These are phyloP conservation scores for Hiodon alosoides DNA, from an alignment of 2,113 vertebrate species.

Conservation along the genomic window DNA sequence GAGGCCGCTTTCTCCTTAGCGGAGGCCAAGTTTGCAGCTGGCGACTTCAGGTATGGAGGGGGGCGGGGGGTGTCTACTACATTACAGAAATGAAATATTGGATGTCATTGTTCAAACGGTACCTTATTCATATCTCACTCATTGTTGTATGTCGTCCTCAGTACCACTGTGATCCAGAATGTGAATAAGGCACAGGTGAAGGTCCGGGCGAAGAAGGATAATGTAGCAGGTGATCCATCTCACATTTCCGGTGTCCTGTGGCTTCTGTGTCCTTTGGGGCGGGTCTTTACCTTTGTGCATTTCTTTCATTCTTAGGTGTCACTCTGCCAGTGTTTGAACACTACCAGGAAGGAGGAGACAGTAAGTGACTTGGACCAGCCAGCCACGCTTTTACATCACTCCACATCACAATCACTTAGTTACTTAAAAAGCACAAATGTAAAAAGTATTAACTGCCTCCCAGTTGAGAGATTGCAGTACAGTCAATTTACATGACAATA, in stretches of 20 bases:
- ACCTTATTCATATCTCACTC: neutral
- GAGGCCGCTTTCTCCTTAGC: conserved; percentile 97
- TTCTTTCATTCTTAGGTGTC: conserved; percentile 68
- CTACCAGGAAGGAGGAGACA: conserved; percentile 97
- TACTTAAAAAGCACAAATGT: neutral
- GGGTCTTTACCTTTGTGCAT: neutral
- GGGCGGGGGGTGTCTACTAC: neutral
- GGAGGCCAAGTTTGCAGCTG: conserved; percentile 95
- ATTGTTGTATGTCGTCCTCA: conserved; percentile 49
- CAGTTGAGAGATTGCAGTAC: neutral
- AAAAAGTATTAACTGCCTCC: neutral
- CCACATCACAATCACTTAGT: neutral
- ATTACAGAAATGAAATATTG: neutral
- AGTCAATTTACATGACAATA: no score
- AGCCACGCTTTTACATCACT: neutral
- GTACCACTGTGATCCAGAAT: conserved; percentile 96
- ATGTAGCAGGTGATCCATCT: conserved; percentile 81
- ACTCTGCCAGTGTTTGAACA: conserved; percentile 95
- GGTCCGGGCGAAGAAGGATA: conserved; percentile 93
- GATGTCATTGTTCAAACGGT: neutral
- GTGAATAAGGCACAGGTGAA: conserved; percentile 98
- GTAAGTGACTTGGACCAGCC: conserved; percentile 65
- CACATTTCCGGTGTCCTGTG: neutral
- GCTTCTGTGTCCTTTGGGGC: neutral
- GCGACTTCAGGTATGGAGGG: conserved; percentile 87